phyloP scores from a whole-genome alignment of 2,797 vertebrate species.

The Parotocinclus haroldoi region DNA sequence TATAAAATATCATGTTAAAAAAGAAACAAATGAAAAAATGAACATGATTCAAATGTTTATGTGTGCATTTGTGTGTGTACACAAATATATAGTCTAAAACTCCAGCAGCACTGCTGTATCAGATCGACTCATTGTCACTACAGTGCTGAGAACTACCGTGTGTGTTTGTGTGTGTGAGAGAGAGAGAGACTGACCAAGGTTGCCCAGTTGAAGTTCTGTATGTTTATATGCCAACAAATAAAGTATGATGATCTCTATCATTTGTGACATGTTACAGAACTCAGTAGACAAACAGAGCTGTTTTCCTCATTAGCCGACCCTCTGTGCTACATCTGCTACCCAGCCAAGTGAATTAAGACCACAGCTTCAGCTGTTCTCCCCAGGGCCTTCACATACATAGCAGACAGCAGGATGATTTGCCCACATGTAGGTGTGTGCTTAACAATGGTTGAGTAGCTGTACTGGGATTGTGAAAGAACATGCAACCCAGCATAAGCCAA shows the following conservation, averaged over 20 bases:
- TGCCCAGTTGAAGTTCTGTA: neutral
- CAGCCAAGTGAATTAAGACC: conserved; percentile 36
- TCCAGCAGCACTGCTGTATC: no score
- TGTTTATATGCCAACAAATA: conserved; percentile 15
- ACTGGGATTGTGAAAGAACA: conserved; percentile 28
- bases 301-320: conserved; percentile 22
- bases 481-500: conserved; percentile 33
- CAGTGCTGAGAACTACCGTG: no score
- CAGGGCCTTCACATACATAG: conserved; percentile 25
- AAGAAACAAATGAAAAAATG: no score
- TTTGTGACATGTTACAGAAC: conserved; percentile 29
- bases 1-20: no score
- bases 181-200: no score
- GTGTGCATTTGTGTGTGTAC: no score
- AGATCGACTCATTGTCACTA: no score
- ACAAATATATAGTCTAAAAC: no score
- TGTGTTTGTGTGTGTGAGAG: no score
- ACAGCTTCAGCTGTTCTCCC: conserved; percentile 32
- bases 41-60: no score
- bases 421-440: conserved; percentile 1
- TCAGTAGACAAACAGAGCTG: conserved; percentile 32
- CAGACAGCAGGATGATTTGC: conserved; percentile 27
- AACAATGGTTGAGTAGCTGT: conserved; percentile 10
- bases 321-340: conserved; percentile 26
- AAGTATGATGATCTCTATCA: conserved; percentile 10